These are phyloP conservation scores for Polyploca ridens DNA, from an alignment of 2,888 invertebrate genomes.

Conservation along the genomic window DNA sequence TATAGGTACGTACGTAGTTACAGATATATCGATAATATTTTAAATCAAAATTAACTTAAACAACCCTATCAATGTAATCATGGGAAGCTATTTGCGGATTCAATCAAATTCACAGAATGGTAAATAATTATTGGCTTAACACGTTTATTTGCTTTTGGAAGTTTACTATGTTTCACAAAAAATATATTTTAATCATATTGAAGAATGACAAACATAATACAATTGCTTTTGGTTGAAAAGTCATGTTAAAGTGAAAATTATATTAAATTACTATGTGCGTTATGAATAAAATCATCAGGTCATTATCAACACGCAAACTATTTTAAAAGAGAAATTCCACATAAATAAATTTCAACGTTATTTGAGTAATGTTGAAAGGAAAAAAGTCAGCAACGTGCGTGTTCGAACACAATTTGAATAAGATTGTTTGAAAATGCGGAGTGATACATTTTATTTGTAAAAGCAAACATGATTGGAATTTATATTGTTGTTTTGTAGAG, in stretches of 20 bases:
- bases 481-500: too few relatives aligned
- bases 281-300: slow-evolving; percentile 37
- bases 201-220: slow-evolving; percentile 21
- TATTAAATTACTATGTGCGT: slow-evolving; percentile 37
- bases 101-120: slow-evolving; percentile 78
- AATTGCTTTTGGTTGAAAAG: slow-evolving; percentile 10
- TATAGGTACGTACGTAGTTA: too few relatives aligned
- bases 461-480: too few relatives aligned
- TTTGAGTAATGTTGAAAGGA: slow-evolving; percentile 8
- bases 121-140: slow-evolving; percentile 68
- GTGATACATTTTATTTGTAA: neutral
- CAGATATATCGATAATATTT: slow-evolving; percentile 11
- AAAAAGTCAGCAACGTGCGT: slow-evolving; percentile 5
- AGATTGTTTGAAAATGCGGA: neutral
- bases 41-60: slow-evolving; percentile 17
- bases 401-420: neutral
- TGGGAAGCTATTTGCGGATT: slow-evolving; percentile 81
- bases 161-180: slow-evolving; percentile 23
- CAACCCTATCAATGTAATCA: slow-evolving; percentile 58
- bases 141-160: slow-evolving; percentile 50
- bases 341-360: slow-evolving; percentile 16
- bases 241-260: slow-evolving; percentile 31
- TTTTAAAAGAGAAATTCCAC: slow-evolving; percentile 23
- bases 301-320: slow-evolving; percentile 38
- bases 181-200: slow-evolving; percentile 32